phyloP scores from a whole-genome alignment of 2,888 invertebrate species.

The Scaeva pyrastri region DNA sequence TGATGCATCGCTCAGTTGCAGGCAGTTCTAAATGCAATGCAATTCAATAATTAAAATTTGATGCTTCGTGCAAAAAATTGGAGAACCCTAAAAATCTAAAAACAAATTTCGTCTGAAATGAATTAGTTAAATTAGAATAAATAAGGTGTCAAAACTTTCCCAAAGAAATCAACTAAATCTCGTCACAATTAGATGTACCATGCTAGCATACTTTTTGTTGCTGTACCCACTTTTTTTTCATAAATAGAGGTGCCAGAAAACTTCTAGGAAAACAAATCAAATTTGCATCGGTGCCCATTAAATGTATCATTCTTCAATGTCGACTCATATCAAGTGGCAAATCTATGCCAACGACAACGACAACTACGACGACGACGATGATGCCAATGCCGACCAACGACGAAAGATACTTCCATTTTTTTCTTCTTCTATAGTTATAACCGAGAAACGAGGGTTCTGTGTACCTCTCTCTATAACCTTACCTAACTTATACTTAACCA shows the following conservation, averaged over 20 bases:
- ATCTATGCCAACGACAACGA: constrained; percentile 53
- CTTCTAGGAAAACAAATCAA: constrained; percentile 59
- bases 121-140: no score
- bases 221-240: constrained; percentile 10
- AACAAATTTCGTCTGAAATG: no score
- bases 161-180: neutral
- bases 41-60: no score
- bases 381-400: constrained; percentile 3
- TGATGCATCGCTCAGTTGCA: no score
- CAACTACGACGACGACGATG: constrained; percentile 12
- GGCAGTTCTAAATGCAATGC: no score
- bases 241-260: neutral
- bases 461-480: neutral
- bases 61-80: no score
- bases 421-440: neutral
- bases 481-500: constrained; percentile 36
- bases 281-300: constrained; percentile 72
- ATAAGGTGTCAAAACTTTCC: neutral
- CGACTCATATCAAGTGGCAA: constrained; percentile 67
- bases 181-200: constrained; percentile 41
- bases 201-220: constrained; percentile 63
- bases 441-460: constrained; percentile 17
- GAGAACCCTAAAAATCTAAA: no score
- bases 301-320: constrained; percentile 73
- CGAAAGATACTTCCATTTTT: constrained; percentile 10